A percentile compares a stretch with the other conserved stretches of the same genome.
Conservation (phyloP, 2,888 invertebrate species). For the Oconnorella tubifera region DNA sequence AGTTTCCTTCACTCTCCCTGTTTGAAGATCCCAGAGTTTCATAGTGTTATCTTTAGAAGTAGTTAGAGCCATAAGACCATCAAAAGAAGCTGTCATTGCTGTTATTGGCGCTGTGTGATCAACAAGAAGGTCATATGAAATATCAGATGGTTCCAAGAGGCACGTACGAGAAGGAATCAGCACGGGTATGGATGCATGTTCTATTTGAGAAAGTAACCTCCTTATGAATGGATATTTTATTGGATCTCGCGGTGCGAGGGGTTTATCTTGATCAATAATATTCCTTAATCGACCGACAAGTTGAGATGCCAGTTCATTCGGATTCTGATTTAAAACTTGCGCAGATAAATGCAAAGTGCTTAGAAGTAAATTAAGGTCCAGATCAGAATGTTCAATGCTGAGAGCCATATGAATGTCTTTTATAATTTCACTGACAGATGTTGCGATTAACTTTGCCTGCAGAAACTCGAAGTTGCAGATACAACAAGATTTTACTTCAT, state of each 20-base stretch:
- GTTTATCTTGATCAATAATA: slow-evolving; percentile 47
- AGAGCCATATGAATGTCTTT: slow-evolving; percentile 68
- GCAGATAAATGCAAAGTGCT: slow-evolving; percentile 71
- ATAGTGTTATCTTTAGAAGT: slow-evolving; percentile 49
- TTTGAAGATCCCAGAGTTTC: slow-evolving; percentile 50
- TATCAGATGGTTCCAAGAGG: slow-evolving; percentile 49
- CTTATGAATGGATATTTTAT: slow-evolving; percentile 46
- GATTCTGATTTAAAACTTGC: slow-evolving; percentile 73
- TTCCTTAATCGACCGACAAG: slow-evolving; percentile 59
- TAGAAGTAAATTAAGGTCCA: slow-evolving; percentile 60
- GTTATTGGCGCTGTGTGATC: slow-evolving; percentile 51
- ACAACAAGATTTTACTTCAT: slow-evolving; percentile 64
- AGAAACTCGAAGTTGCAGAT: slow-evolving; percentile 76
- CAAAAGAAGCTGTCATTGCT: slow-evolving; percentile 45
- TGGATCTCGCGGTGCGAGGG: slow-evolving; percentile 47
- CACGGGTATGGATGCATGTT: slow-evolving; percentile 42
- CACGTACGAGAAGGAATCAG: slow-evolving; percentile 49
- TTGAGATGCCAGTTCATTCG: slow-evolving; percentile 76
- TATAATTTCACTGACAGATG: slow-evolving; percentile 71
- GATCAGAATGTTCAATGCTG: slow-evolving; percentile 43
- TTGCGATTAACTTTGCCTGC: slow-evolving; percentile 73
- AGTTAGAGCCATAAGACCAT: slow-evolving; percentile 46
- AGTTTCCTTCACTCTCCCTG: slow-evolving; percentile 45
- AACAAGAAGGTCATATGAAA: slow-evolving; percentile 47
- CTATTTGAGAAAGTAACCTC: slow-evolving; percentile 41